Conservation (phyloP, 2,888 invertebrate species). For the Hyposoter didymator region DNA sequence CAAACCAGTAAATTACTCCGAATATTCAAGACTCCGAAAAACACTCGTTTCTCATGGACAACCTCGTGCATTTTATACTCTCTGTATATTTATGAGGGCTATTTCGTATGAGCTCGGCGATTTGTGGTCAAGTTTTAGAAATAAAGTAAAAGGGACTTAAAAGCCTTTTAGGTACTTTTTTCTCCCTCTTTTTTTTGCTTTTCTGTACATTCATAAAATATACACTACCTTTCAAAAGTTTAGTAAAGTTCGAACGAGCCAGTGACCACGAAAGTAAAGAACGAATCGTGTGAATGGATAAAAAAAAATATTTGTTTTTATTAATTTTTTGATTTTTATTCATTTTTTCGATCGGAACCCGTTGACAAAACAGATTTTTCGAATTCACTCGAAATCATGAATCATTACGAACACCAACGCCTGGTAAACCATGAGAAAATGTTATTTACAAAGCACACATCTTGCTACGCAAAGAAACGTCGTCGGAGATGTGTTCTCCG, state of each 20-base stretch:
- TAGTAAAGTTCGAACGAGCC: too few species aligned
- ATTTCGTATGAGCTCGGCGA: not conserved
- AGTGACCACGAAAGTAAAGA: too few species aligned
- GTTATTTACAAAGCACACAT: not conserved
- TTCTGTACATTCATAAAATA: not conserved
- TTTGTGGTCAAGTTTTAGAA: conserved; percentile 8
- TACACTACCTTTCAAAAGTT: not conserved
- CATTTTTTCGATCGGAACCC: too few species aligned
- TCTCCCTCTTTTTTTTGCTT: not conserved
- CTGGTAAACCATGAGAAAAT: not conserved
- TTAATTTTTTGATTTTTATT: too few species aligned
- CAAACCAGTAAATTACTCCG: not conserved
- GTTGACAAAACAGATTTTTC: too few species aligned
- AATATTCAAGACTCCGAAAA: not conserved
- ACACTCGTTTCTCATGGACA: not conserved
- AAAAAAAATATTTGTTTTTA: too few species aligned
- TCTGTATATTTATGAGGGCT: conserved; percentile 1
- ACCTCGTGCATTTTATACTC: not conserved
- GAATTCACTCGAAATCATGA: too few species aligned
- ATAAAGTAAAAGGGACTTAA: not conserved
- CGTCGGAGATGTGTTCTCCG: conserved; percentile 31
- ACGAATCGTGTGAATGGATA: too few species aligned
- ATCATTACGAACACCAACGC: not conserved
- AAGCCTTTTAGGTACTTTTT: not conserved
- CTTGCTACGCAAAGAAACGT: conserved; percentile 35